phyloP scores from a whole-genome alignment of 2,888 invertebrate species.

The Seladonia tumulorum region DNA sequence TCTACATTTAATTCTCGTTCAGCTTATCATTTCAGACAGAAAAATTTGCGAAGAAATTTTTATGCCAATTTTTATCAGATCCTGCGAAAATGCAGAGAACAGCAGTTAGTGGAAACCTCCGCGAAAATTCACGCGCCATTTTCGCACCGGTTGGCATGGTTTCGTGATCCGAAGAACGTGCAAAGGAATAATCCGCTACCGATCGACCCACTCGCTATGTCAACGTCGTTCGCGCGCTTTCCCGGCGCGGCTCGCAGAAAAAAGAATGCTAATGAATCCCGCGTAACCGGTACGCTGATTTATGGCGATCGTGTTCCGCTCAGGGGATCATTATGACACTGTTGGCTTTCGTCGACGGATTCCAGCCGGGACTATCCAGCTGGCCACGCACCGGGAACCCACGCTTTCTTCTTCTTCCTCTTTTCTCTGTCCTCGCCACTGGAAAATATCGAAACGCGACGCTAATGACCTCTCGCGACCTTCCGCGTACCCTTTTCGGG shows the following conservation, averaged over 20 bases:
- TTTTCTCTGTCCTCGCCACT: slow-evolving; percentile 40
- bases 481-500: slow-evolving; percentile 47
- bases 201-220: slow-evolving; percentile 58
- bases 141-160: slow-evolving; percentile 30
- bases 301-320: slow-evolving; percentile 70
- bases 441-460: slow-evolving; percentile 51
- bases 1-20: too few relatives aligned
- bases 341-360: slow-evolving; percentile 67
- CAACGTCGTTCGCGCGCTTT: slow-evolving; percentile 64
- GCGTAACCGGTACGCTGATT: slow-evolving; percentile 68
- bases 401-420: slow-evolving; percentile 15
- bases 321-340: slow-evolving; percentile 71
- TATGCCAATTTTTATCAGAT: too few relatives aligned
- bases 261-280: slow-evolving; percentile 68
- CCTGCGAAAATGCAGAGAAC: too few relatives aligned
- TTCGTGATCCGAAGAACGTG: slow-evolving; percentile 37
- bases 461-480: slow-evolving; percentile 53
- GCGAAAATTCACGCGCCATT: slow-evolving; percentile 59
- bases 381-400: neutral
- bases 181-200: slow-evolving; percentile 58
- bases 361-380: slow-evolving; percentile 20
- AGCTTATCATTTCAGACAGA: too few relatives aligned
- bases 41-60: too few relatives aligned
- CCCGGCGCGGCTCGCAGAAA: slow-evolving; percentile 42
- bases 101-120: slow-evolving; percentile 10